Base-by-base conservation (phyloP, 2,888 invertebrate genomes). In the Lasioglossum zephyrum region DNA sequence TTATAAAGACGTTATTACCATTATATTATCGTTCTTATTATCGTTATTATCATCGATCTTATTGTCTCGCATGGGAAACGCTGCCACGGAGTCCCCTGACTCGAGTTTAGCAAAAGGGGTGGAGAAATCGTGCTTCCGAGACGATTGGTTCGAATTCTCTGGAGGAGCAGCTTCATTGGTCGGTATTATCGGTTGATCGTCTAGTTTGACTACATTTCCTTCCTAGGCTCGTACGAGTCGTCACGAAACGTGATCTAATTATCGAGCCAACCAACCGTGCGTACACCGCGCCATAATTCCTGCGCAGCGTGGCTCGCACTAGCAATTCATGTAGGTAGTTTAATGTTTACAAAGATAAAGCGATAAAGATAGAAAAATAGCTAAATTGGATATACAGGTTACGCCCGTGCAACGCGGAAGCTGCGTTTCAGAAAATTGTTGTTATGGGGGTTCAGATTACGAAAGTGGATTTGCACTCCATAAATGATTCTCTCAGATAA, bases 1-100 rank as follows among this genome's bases (percentile, higher is more conserved):
- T 87, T 88, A 86, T 92, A 90, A 91, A 92, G 86, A 90, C 89
- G 89, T 92, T 92, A 92, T 89, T 92, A 87, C 91, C 86, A 88
- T 90, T 92, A 91, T 90, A 88, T 90, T 89, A 88, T 88, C 70
- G 41, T 39, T 69, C 69, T 69, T 92, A 91, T 89, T 91, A 79
- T 85, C 87, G 84, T 87, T 83, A 90, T 92, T 92, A 92, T 91
- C 89, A 91, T 91, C 89, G 86, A 72, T 84, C 88, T 89, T 87
- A 91, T 89, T 89, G 88, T 82, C 88, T 77, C 79, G 84, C 39
- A 11, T 41, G 31, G 78, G 72, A 41, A 41, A 77, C 22, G 69
- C 22, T 39, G 39, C 31, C 26, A 16, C 60, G 26, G 11, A 4
- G 22, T 26, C 26, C 60, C 8, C 60, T 1, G 89, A 79, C 73